These are phyloP conservation scores for Prionace glauca DNA, from an alignment of 2,797 vertebrate species.

Conservation along the genomic window DNA sequence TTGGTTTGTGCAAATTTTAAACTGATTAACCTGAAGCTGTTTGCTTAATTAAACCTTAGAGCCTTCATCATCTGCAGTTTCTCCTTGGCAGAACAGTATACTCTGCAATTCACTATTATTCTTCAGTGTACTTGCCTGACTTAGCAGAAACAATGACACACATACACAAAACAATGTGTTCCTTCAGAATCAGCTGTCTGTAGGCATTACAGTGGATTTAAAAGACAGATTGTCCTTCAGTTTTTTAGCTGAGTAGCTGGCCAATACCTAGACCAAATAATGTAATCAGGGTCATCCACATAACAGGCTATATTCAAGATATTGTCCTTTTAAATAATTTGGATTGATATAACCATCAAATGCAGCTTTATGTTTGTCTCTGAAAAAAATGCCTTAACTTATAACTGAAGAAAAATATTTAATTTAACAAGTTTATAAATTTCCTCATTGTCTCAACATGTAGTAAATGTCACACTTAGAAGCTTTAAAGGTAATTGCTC, in stretches of 20 bases:
- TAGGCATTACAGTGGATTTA: no score
- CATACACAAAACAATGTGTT: no score
- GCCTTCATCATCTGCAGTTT: background rate
- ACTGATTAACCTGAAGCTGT: background rate
- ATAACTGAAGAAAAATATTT: background rate
- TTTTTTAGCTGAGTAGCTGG: no score
- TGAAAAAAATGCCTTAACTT: background rate
- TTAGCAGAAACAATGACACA: no score
- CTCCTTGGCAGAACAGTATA: background rate
- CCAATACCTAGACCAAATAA: no score
- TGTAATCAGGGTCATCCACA: no score
- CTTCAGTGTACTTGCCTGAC: no score
- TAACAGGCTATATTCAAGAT: background rate
- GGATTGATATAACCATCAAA: background rate
- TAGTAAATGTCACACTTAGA: background rate
- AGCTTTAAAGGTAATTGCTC: background rate
- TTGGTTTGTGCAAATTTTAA: background rate
- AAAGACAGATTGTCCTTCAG: no score
- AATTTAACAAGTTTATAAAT: background rate
- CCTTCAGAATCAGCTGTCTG: no score
- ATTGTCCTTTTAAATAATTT: background rate
- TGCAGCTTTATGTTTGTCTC: background rate
- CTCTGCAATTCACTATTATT: background rate
- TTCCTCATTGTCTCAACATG: background rate
- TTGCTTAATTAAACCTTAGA: background rate